A percentile compares a stretch with the other conserved stretches of the same genome.
phyloP scores from a whole-genome alignment of 2,888 invertebrate species.

The Lasius platythorax region DNA sequence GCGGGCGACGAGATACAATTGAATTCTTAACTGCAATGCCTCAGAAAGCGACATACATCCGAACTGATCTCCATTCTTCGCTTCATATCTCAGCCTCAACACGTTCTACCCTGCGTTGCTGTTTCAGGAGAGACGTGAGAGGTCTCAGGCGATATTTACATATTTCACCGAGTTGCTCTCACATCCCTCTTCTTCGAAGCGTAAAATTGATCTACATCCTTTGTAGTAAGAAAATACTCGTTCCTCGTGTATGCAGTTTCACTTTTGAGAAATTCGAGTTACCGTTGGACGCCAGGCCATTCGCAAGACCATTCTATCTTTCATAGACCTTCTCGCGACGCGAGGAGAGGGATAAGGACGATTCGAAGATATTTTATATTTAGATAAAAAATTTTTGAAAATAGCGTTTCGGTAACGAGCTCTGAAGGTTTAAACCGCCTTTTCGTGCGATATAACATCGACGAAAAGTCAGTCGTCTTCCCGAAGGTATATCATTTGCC shows the following conservation, averaged over 20 bases:
- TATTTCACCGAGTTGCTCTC: conserved; percentile 42
- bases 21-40: conserved; percentile 35
- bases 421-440: background rate
- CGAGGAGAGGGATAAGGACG: background rate
- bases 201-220: conserved; percentile 39
- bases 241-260: background rate
- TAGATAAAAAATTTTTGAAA: background rate
- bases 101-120: conserved; percentile 5
- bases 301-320: background rate
- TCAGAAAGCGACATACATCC: conserved; percentile 7
- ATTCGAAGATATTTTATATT: background rate
- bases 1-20: conserved; percentile 21
- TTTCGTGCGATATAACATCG: background rate
- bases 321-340: background rate
- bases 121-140: conserved; percentile 24
- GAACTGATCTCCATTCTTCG: background rate
- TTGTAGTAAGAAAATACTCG: conserved; percentile 29
- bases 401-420: background rate
- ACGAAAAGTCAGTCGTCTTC: background rate
- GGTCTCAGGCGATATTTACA: conserved; percentile 50
- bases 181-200: background rate
- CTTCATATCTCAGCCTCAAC: conserved; percentile 12
- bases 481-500: background rate
- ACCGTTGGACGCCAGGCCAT: background rate
- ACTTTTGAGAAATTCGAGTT: conserved; percentile 3